These are phyloP conservation scores for Macrotis lagotis DNA, from an alignment of 2,113 vertebrate genomes.

Conservation along the genomic window DNA sequence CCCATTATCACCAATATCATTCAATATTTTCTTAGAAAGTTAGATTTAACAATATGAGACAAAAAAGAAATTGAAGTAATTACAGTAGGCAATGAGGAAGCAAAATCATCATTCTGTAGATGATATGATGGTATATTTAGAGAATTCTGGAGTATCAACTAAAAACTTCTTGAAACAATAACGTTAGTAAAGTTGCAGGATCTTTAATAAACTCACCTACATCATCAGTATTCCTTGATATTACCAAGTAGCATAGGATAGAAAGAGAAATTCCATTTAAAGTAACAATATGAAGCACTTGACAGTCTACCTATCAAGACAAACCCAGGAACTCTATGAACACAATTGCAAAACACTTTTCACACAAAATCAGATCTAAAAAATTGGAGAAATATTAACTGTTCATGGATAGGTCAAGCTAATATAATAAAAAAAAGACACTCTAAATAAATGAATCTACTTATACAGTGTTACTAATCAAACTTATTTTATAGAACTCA, in stretches of 20 bases:
- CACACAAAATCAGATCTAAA: not conserved
- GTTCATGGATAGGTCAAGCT: not conserved
- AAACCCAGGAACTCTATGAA: not conserved
- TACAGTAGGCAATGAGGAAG: not conserved
- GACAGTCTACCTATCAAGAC: not conserved
- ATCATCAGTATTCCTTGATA: not conserved
- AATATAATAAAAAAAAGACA: not conserved
- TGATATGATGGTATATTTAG: not conserved
- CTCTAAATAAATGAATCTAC: not conserved
- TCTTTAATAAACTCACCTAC: not conserved
- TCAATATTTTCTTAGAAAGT: not conserved
- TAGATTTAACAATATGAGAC: not conserved
- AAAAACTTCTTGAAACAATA: not conserved
- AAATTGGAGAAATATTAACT: not conserved
- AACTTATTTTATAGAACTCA: not conserved
- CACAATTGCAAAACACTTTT: not conserved
- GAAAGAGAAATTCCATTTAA: not conserved
- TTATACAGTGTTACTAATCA: not conserved
- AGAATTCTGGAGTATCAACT: not conserved
- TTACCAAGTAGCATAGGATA: not conserved
- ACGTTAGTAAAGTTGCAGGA: not conserved
- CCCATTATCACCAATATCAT: not conserved
- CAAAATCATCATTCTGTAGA: not conserved
- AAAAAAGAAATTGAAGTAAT: not conserved
- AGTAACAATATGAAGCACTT: not conserved